Evolutionary conservation across 2,888 invertebrate species (phyloP).

Genomic region (Polydrusus cervinus): DNA sequence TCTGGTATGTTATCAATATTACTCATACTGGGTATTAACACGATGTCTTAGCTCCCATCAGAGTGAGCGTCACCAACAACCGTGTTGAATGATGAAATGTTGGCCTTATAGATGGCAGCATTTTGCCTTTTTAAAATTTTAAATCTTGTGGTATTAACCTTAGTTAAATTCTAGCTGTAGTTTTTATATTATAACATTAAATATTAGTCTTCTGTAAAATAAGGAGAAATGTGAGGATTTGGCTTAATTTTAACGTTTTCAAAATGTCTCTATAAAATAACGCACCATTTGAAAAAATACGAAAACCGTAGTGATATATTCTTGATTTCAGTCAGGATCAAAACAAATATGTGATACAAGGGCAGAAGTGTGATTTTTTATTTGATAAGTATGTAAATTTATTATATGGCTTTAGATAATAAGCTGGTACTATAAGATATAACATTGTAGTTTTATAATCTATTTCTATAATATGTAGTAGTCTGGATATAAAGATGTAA

Average conservation of each 20-base stretch:
- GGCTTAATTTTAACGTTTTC: slow-evolving; percentile 6
- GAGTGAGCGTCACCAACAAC: no score
- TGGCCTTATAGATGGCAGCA: no score
- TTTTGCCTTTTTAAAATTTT: background rate
- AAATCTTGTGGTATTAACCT: background rate
- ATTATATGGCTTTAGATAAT: slow-evolving; percentile 1
- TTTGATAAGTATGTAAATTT: slow-evolving; percentile 31
- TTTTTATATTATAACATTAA: no score
- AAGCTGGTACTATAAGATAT: background rate
- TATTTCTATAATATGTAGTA: slow-evolving; percentile 5
- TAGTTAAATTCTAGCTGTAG: background rate
- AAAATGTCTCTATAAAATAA: background rate
- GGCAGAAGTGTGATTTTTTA: slow-evolving; percentile 53
- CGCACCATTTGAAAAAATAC: slow-evolving; percentile 11
- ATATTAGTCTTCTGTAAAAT: background rate
- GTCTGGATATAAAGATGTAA: background rate
- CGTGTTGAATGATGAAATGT: no score
- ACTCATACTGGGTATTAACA: no score
- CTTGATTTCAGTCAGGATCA: slow-evolving; percentile 54
- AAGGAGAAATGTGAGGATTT: background rate
- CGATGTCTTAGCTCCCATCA: no score
- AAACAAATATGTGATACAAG: slow-evolving; percentile 54
- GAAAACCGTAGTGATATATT: slow-evolving; percentile 38
- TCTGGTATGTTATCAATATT: no score
- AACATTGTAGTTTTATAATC: slow-evolving; percentile 22